Evolutionary conservation across 1,140 invertebrate genomes (phyloP).

Genomic region (Hylaeus volcanicus): DNA sequence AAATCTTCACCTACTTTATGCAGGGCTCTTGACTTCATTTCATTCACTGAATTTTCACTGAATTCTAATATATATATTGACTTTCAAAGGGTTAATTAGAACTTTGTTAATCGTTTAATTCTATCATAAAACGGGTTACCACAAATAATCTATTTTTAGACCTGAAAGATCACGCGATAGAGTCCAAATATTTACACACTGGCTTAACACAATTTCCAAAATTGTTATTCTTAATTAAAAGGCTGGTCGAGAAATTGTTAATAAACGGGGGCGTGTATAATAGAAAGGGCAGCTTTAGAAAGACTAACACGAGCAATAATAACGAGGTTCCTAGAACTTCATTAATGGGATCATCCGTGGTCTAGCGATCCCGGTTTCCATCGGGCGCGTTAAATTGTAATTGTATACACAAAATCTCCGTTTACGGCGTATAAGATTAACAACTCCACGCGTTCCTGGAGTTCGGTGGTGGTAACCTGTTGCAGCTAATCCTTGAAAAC

Average conservation of each 20-base stretch:
- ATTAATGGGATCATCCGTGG: conserved; percentile 28
- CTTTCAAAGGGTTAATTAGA: no score
- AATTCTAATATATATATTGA: no score
- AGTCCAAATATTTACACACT: neutral
- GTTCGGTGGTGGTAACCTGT: conserved; percentile 27
- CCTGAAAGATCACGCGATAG: no score
- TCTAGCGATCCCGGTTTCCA: conserved; percentile 4
- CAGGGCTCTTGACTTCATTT: no score
- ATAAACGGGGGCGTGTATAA: neutral
- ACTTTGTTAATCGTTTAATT: no score
- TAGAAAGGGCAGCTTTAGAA: neutral
- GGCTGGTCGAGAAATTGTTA: neutral
- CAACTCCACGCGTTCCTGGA: conserved; percentile 3
- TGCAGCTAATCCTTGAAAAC: conserved; percentile 23
- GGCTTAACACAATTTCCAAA: neutral
- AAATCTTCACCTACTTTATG: no score
- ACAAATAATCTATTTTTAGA: no score
- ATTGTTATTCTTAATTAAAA: neutral
- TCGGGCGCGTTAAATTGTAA: conserved; percentile 24
- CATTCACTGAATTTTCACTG: no score
- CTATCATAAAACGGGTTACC: no score
- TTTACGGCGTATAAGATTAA: conserved; percentile 27
- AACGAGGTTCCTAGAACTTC: conserved; percentile 21
- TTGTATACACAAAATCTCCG: conserved; percentile 9
- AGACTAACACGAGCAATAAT: neutral